phyloP scores from a whole-genome alignment of 2,113 vertebrate species.

The Cervus canadensis region DNA sequence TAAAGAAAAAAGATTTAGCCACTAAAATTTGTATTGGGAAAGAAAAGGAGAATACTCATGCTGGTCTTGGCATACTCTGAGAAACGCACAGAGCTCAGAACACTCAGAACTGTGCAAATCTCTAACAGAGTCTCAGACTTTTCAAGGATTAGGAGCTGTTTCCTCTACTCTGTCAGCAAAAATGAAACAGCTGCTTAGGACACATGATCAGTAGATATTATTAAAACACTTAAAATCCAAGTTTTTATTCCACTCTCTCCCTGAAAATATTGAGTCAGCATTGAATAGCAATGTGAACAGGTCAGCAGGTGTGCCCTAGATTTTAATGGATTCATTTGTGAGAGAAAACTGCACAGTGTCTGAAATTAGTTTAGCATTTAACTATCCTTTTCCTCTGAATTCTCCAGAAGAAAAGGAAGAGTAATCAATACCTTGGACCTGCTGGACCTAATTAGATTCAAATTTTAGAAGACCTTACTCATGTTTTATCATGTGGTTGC shows the following conservation, averaged over 20 bases:
- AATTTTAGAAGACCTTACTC: background rate
- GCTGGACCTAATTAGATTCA: background rate
- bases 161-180: background rate
- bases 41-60: background rate
- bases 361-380: background rate
- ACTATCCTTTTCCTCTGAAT: background rate
- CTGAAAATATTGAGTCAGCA: slow-evolving; percentile 47
- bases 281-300: background rate
- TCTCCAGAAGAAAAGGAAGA: background rate
- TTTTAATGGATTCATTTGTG: slow-evolving; percentile 48
- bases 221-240: slow-evolving; percentile 30
- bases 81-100: background rate
- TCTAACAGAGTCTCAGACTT: background rate
- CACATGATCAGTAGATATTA: slow-evolving; percentile 30
- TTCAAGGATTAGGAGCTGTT: background rate
- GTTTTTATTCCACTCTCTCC: background rate
- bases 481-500: background rate
- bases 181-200: background rate
- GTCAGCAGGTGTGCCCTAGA: background rate
- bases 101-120: background rate
- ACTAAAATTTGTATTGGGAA: background rate
- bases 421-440: background rate
- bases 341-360: background rate
- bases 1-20: background rate
- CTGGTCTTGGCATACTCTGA: background rate